Base-by-base conservation (phyloP, 2,113 vertebrate genomes). In the Urocitellus parryii region DNA sequence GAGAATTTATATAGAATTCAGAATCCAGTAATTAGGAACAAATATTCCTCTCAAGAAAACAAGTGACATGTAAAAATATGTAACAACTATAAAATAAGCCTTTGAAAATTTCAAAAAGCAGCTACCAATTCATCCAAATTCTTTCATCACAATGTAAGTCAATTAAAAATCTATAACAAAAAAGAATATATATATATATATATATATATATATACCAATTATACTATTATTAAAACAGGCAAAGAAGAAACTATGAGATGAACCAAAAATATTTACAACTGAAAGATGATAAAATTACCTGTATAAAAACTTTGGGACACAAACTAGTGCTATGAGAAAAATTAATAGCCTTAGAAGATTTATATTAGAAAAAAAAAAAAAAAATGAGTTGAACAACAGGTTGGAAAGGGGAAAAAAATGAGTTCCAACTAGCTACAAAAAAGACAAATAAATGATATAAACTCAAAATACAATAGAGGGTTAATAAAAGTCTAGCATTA, bases 101-200 rank as follows among this genome's bases (percentile, higher is more conserved):
- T 87, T 24, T 82, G 72, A 13, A 48, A 88, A 95, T 89, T 88
- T 88, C 51, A 63, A 89, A 79, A 89, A 17, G 74, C 8, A 85
- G 11, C 45, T 79, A 45, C 22, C 42, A 89, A 65, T 89, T 24
- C 37, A 24, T n/a, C 32, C 12, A 80, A 85, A 80, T 61, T 74
- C 27, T 88, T 84, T 80, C 20, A 72, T 37, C 22, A 88, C 72
- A 88, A 77, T 65, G n/a, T 45, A 88, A 39, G 37, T 45, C 8
- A 89, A 95, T 89, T 61, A 93, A 67, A 92, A 96, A 86, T 63
- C 9, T 63, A 5, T 45, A 88, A 72, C 18, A 51, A 53, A 88
- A 90, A 90, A 90, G 24, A 51, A 80, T 70, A 83, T 3, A 32
- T 18, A 10, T 45, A 77, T 20, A 45, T 45, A 45, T 45, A 45